Base-by-base conservation (phyloP, 2,888 invertebrate genomes). In the Drosophila engyochracea region DNA sequence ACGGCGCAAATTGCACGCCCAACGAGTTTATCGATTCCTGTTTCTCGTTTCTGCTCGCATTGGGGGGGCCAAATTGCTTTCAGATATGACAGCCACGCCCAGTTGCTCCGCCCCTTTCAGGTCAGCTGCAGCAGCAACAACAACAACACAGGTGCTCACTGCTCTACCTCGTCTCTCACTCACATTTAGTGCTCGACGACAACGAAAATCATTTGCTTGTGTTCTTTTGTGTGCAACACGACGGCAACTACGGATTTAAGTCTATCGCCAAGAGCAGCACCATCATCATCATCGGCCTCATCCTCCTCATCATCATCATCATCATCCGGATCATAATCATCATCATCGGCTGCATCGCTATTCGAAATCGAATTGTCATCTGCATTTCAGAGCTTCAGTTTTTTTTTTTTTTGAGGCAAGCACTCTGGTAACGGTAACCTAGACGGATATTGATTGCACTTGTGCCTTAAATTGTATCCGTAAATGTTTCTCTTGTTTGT, bases 11-110 rank as follows among this genome's bases (percentile, higher is more conserved):
- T 88, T 90, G 90, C 89, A 90, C 81, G 89, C 90, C 86, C 89
- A 90, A 81, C 90, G 86, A 88, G 83, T 88, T 88, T 88, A 88
- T 88, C 86, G 88, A 88, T 88, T 85, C 90, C 72, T 76, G 82
- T 89, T 83, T 44, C 89, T 76, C 85, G 81, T 79, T 88, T 71
- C 66, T 14, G 74, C 60, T 77, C 71, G 70, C 76, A 16, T 22
- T 33, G 33, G 33, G 31, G 31, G 31, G 35, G 28, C 74, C 79
- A 87, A 87, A 87, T 89, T 89, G 88, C 88, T 85, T 89, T 89
- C 88, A 89, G 90, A 87, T 87, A 89, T 89, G 85, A 87, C 85
- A 87, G 78, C 71, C 83, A 76, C 82, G 74, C 81, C 85, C 72
- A 69, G 28, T 58, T 53, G 73, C 51, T 63, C 85, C 85, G 82